Base-by-base conservation (phyloP, 2,113 vertebrate genomes). In the Corynorhinus townsendii region DNA sequence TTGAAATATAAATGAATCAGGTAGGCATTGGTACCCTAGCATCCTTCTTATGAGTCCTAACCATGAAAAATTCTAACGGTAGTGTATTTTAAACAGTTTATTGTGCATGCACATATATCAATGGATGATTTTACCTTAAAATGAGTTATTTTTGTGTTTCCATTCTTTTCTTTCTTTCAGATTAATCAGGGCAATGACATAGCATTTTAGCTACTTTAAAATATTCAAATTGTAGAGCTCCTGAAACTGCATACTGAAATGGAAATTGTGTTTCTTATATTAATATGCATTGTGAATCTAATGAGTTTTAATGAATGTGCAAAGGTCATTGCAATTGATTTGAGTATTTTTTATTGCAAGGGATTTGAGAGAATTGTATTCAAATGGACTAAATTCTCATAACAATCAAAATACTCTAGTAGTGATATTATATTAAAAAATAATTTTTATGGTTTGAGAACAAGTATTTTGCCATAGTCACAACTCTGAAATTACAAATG, bases 251-350 rank as follows among this genome's bases (percentile, higher is more conserved):
- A 75, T 1, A 84, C 4, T n/a, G 35, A 88, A 80, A 59, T 90
- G 54, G 35, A 84, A 93, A 95, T 93, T 26, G 3, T 30, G 10
- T 45, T 87, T 3, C 30, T 62, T 79, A 43, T n/a, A 69, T 94
- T 87, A 96, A 90, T 80, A 88, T 88, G 47, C 73, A 54, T 88
- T 88, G 54, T 26, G 38, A 66, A 38, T 88, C 35, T 95, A 85
- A 87, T 93, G 72, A 87, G 72, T 84, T 92, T 94, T 84, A 87
- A 82, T 84, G 30, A 94, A 59, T 75, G 24, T 83, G 28, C 16
- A 88, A 92, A 96, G 86, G 71, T 87, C 76, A 88, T 88, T 95
- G 92, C 83, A 95, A 71, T 54, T 94, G 59, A 52, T 93, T 89
- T 17, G 14, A 80, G 43, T 71, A 95, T 59, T 38, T 85, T 91